Percentiles rank a stretch among this genome's conserved stretches.
phyloP scores from a whole-genome alignment of 1,140 invertebrate species.

The Callitettix versicolor region DNA sequence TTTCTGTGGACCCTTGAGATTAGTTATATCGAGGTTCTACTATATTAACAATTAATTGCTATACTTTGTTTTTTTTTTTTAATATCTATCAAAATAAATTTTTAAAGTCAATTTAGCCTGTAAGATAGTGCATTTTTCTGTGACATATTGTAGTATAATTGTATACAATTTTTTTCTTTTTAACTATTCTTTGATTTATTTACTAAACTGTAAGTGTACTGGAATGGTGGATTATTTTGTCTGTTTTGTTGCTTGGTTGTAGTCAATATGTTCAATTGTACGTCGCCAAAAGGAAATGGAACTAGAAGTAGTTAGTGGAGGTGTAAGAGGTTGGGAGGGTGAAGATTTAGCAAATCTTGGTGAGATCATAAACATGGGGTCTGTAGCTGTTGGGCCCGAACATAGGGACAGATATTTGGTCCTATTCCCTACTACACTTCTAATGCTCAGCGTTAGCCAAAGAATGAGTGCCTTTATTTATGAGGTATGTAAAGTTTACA shows the following conservation, averaged over 20 bases:
- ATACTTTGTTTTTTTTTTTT: too few relatives aligned
- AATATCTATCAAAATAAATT: too few relatives aligned
- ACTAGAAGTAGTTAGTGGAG: constrained; percentile 83
- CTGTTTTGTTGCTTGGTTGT: constrained; percentile 10
- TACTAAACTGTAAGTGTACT: too few relatives aligned
- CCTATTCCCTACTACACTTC: constrained; percentile 73
- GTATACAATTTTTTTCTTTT: too few relatives aligned
- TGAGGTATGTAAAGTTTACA: constrained; percentile 77
- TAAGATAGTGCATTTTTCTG: too few relatives aligned
- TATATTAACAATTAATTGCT: too few relatives aligned
- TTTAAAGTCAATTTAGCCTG: too few relatives aligned
- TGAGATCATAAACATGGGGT: constrained; percentile 75
- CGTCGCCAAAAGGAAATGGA: constrained; percentile 94
- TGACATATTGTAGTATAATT: too few relatives aligned
- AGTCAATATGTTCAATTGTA: constrained; percentile 73
- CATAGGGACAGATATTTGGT: constrained; percentile 86
- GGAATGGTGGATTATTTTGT: too few relatives aligned
- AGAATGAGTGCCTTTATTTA: constrained; percentile 91
- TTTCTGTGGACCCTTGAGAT: too few relatives aligned
- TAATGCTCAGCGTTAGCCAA: constrained; percentile 84
- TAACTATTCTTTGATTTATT: too few relatives aligned
- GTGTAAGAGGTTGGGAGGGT: constrained; percentile 91
- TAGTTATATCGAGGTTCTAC: too few relatives aligned
- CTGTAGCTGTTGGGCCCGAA: constrained; percentile 67
- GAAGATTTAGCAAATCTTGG: constrained; percentile 65